Conservation (phyloP, 2,888 invertebrate species). For the Galerucella calmariensis region DNA sequence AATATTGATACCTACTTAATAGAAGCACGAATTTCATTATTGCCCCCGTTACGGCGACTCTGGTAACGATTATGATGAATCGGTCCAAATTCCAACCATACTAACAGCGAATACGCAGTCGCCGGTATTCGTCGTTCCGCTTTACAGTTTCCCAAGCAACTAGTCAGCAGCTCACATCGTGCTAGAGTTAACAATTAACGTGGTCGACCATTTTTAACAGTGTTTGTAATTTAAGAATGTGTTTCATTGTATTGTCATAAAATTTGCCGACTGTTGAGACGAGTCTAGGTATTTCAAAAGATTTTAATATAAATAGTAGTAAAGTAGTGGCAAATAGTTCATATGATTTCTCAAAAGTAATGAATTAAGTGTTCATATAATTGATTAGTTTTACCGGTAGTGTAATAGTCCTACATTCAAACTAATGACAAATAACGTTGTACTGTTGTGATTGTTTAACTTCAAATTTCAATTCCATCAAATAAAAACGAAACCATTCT, state of each 20-base stretch:
- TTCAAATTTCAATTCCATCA: neutral
- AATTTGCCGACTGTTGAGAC: slow-evolving; percentile 1
- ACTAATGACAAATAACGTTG: neutral
- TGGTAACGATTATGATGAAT: neutral
- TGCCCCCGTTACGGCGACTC: neutral
- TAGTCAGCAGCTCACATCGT: neutral
- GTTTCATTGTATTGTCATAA: neutral
- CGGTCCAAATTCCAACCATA: neutral
- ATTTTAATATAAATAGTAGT: neutral
- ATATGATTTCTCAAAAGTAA: neutral
- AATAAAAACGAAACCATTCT: neutral
- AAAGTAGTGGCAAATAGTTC: neutral
- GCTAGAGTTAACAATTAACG: neutral
- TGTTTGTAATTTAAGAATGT: neutral
- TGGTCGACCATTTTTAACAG: neutral
- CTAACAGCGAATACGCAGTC: neutral
- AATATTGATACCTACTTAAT: too few relatives aligned
- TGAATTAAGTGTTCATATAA: neutral
- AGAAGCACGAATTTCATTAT: too few relatives aligned
- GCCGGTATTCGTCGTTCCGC: neutral
- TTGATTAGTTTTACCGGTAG: neutral
- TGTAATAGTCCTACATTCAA: neutral
- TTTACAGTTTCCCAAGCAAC: neutral
- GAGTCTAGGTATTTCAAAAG: neutral
- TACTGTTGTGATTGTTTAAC: neutral